These are phyloP conservation scores for Helicoverpa armigera DNA, from an alignment of 1,140 invertebrate genomes.

Conservation along the genomic window DNA sequence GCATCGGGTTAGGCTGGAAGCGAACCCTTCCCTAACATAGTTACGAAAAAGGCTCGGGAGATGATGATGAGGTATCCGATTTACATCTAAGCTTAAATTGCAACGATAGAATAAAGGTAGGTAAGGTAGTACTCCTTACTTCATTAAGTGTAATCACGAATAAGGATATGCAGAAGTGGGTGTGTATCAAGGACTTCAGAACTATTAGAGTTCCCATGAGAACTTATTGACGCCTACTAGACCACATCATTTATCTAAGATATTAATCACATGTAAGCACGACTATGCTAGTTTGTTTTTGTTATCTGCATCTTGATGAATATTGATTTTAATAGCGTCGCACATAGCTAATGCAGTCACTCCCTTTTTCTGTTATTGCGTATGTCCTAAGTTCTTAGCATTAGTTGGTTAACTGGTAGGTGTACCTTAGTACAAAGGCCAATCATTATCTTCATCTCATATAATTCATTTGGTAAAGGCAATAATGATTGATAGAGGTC, in stretches of 20 bases:
- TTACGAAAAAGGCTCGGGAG: too few species aligned
- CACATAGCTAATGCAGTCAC: neutral
- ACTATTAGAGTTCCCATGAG: constrained; percentile 42
- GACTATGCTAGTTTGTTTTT: neutral
- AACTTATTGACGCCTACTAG: constrained; percentile 38
- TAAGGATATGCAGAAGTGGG: constrained; percentile 37
- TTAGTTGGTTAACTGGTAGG: too few species aligned
- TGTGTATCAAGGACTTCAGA: constrained; percentile 19
- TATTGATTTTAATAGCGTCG: neutral
- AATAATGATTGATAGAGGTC: too few species aligned
- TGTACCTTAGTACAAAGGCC: too few species aligned
- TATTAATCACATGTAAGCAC: constrained; percentile 11
- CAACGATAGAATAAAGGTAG: neutral
- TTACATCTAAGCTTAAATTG: neutral
- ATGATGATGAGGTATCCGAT: too few species aligned
- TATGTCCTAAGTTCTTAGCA: neutral
- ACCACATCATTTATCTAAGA: constrained; percentile 13
- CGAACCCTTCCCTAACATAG: too few species aligned
- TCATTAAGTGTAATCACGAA: constrained; percentile 21
- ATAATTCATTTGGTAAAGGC: too few species aligned
- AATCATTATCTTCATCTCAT: too few species aligned
- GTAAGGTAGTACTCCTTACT: neutral
- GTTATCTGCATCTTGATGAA: neutral
- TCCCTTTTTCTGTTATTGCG: neutral
- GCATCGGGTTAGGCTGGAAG: too few species aligned